These are phyloP conservation scores for Mormyrus hasselquistii DNA, from an alignment of 2,797 vertebrate species.

Conservation along the genomic window DNA sequence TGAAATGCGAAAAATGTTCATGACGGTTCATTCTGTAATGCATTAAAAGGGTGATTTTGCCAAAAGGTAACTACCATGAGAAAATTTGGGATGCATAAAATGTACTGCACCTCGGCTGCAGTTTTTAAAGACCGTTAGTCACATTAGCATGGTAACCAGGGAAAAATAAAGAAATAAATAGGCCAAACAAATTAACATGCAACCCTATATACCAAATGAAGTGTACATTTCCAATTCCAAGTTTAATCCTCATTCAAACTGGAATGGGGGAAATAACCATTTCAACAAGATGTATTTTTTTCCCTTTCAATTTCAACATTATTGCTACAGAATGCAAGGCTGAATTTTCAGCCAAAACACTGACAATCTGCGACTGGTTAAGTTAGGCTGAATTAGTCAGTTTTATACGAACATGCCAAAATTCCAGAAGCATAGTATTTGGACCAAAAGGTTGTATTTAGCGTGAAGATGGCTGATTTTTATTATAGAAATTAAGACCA, in stretches of 20 bases:
- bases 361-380: background rate
- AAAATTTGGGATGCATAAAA: background rate
- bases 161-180: background rate
- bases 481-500: constrained; percentile 32
- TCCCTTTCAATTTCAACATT: background rate
- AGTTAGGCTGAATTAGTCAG: background rate
- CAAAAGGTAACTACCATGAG: background rate
- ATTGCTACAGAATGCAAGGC: background rate
- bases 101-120: background rate
- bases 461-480: constrained; percentile 33
- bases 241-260: background rate
- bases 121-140: background rate
- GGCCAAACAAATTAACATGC: constrained; percentile 6
- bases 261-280: background rate
- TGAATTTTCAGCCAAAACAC: background rate
- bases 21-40: background rate
- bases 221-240: background rate
- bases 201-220: background rate
- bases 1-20: background rate
- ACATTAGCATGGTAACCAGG: background rate
- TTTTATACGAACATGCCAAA: constrained; percentile 2
- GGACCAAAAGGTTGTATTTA: constrained; percentile 30
- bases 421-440: constrained; percentile 38
- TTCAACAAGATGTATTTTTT: background rate
- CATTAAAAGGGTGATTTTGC: background rate